Evolutionary conservation across 1,140 invertebrate genomes (phyloP).

Genomic region (Tetramorium alpestre): DNA sequence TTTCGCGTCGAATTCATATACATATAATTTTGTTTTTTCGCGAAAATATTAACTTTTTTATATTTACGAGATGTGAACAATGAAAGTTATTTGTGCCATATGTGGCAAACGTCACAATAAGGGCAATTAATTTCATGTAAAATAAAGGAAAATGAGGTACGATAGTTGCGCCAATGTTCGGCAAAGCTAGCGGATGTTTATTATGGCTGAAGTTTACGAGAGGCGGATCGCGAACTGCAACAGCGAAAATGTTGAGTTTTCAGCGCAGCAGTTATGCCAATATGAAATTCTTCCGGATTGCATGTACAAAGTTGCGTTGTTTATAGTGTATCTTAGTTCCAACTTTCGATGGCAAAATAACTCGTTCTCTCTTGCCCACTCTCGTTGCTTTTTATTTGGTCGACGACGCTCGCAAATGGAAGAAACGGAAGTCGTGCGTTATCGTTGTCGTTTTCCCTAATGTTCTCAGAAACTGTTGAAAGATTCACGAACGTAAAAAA

Average conservation of each 20-base stretch:
- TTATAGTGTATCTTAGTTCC: conserved; percentile 61
- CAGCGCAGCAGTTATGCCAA: conserved; percentile 59
- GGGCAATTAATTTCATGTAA: conserved; percentile 14
- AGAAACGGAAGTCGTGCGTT: conserved; percentile 55
- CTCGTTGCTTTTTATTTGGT: conserved; percentile 55
- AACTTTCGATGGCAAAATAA: conserved; percentile 55
- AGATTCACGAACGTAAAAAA: conserved; percentile 57
- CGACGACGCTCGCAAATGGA: conserved; percentile 6
- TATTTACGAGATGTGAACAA: neutral
- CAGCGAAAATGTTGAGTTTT: conserved; percentile 58
- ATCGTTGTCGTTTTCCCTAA: conserved; percentile 58
- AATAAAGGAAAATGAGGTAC: neutral
- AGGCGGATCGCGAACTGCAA: conserved; percentile 9
- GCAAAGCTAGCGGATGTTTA: neutral
- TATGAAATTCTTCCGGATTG: conserved; percentile 63
- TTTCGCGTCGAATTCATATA: neutral
- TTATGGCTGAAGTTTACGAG: conserved; percentile 45
- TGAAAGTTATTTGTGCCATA: neutral
- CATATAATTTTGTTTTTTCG: neutral
- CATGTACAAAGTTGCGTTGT: conserved; percentile 60
- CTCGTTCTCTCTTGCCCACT: neutral
- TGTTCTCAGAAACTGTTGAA: conserved; percentile 49
- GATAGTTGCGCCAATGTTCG: neutral
- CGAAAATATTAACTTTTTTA: neutral
- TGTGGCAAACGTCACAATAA: neutral